Percentiles rank a stretch among this genome's conserved stretches.
phyloP scores from a whole-genome alignment of 2,888 invertebrate genomes.

The Caenorhabditis wallacei region DNA sequence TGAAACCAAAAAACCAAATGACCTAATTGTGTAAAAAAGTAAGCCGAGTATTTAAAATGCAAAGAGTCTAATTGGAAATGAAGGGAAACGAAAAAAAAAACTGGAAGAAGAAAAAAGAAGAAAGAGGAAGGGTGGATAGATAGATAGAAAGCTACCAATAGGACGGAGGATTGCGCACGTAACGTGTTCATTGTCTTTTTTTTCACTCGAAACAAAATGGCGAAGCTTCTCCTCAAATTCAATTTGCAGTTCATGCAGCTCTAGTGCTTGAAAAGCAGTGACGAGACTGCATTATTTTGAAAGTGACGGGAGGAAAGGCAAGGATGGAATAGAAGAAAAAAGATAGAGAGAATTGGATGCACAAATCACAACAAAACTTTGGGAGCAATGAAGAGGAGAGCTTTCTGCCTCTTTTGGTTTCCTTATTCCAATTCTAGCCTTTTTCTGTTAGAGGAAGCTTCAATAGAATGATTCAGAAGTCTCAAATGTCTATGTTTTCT shows the following conservation, averaged over 20 bases:
- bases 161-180: constrained; percentile 44
- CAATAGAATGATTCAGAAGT: constrained; percentile 41
- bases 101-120: constrained; percentile 5
- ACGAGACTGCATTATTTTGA: constrained; percentile 48
- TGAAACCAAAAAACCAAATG: constrained; percentile 6
- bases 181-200: constrained; percentile 54
- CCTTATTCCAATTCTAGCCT: constrained; percentile 38
- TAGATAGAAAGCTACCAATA: constrained; percentile 24
- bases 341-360: constrained; percentile 39
- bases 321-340: constrained; percentile 19
- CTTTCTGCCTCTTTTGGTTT: constrained; percentile 24
- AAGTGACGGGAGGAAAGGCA: constrained; percentile 34
- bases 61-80: constrained; percentile 22
- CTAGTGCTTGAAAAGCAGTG: constrained; percentile 50
- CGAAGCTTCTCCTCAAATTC: constrained; percentile 52
- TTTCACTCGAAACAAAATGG: constrained; percentile 52
- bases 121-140: constrained; percentile 2
- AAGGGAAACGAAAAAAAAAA: constrained; percentile 13
- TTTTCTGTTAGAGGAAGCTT: constrained; percentile 10
- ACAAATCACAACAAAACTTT: constrained; percentile 47
- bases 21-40: constrained; percentile 9
- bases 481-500: constrained; percentile 26
- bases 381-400: constrained; percentile 37
- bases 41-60: constrained; percentile 8
- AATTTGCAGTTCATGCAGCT: constrained; percentile 55